Evolutionary conservation across 2,888 invertebrate genomes (phyloP), one percentile per base, ranked within the genome.

Genomic region (Aricia artaxerxes): DNA sequence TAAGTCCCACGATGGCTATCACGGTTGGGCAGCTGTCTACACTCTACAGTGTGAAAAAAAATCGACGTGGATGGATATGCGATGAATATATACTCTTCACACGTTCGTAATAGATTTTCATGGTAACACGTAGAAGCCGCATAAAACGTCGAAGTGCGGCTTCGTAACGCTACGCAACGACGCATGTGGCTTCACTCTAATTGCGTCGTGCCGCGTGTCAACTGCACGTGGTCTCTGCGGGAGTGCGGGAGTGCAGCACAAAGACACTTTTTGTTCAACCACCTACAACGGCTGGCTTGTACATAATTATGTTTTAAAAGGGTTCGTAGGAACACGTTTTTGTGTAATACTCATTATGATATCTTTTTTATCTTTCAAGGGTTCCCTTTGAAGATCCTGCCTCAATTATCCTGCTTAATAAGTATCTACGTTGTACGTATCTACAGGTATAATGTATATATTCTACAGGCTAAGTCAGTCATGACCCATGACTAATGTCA

Each of bases 291-390:
- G 35, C 69, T 69, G 69, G 69, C 69, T 69, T 13, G 69, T 38
- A 73, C 73, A 16, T 73, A 73, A 73, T 73, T 73, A 73, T 73
- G 40, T 44, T 73, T 40, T 40, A 73, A 69, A 69, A 69, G 69
- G 69, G 69, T 69, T 35, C 69, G 69, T 69, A 69, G 13, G 57
- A 16, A 57, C 69, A 35, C 64, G 24, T 69, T 69, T 69, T 69
- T 69, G 69, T 69, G 69, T 69, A 69, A 69, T 64, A 64, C 69
- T 69, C 69, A 69, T 69, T 69, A 69, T 69, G 69, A 69, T 69
- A 69, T 69, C 57, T 57, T 69, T 69, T 69, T 69, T 69, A 69
- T 69, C 69, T 69, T 31, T 69, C 13, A 13, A 69, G 69, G 69
- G 69, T 35, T 16, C 13, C 11, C 35, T 69, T 69, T 69, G 69